A percentile compares a stretch with the other conserved stretches of the same genome.
These are phyloP conservation scores for Dasyornis broadbenti DNA, from an alignment of 2,113 vertebrate genomes.

Conservation along the genomic window DNA sequence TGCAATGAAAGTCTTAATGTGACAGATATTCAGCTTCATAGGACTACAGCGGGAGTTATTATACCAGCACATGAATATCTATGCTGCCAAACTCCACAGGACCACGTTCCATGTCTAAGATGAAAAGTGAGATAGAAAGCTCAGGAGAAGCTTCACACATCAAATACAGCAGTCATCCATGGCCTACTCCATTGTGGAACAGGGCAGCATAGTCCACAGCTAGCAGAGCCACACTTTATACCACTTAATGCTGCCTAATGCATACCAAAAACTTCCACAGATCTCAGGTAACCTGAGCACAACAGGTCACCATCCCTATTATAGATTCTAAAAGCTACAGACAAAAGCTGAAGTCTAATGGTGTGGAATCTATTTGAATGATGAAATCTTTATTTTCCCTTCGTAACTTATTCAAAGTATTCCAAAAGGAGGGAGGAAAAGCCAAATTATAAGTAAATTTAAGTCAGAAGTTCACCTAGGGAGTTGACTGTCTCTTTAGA, in stretches of 20 bases:
- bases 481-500: not conserved
- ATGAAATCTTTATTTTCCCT: not conserved
- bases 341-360: not conserved
- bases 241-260: not conserved
- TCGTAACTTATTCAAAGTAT: not conserved
- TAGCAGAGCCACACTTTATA: not conserved
- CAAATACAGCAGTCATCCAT: not conserved
- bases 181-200: not conserved
- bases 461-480: not conserved
- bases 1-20: not conserved
- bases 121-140: not conserved
- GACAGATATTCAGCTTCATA: not conserved
- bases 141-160: not conserved
- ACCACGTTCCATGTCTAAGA: not conserved
- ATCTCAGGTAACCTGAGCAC: not conserved
- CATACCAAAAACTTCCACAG: not conserved
- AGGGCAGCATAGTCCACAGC: not conserved
- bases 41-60: not conserved
- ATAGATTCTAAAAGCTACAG: not conserved
- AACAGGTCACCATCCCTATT: not conserved
- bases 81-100: not conserved
- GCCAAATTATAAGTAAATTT: not conserved
- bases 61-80: too few species aligned
- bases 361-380: not conserved
- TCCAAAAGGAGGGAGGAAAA: not conserved